Evolutionary conservation across 2,113 vertebrate species (phyloP), one percentile per base, ranked within the genome.

Genomic region (Phyllostomus hastatus): DNA sequence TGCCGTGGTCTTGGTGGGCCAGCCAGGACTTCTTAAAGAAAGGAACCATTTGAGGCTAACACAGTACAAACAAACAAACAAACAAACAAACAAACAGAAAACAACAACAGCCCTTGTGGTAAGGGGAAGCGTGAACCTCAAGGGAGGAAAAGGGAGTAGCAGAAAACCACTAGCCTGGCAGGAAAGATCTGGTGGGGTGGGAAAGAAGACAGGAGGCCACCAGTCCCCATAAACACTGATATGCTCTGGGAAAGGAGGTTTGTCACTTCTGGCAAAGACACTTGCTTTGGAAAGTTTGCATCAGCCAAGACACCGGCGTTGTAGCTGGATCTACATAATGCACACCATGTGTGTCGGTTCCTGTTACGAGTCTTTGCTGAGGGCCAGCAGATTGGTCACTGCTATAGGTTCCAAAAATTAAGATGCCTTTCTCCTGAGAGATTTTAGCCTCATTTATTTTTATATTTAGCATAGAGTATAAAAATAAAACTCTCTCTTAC

Each of bases 251-350:
- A 94, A 95, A 97, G 70, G 50, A 86, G 82, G 61, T 69, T 78
- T 90, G 96, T 95, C 95, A 95, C 94, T 97, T 92, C 84, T 97
- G 96, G 96, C 84, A 95, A 96, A 86, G 83, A 94, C 2, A 9
- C 69, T 82, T 41, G 46, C 54, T 64, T 80, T 94, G 95, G 90
- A 95, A 97, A 95, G 70, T 95, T 16, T 79, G 87, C 92, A 85
- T 92, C 72, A 81, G 95, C 90, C 95, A 85, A 93, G 85, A 82
- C 10, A 0, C 94, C 64, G 72, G 59, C n/a, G 6, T 91, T 90
- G 61, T 64, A 73, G 83, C 61, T 52, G 64, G 33, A 67, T 88
- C 90, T 85, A 90, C 88, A 92, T 90, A 96, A 95, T 10, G 31
- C 90, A 54, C 81, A 90, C 90, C 94, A 86, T 88, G 90, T 90